Evolutionary conservation across 2,888 invertebrate genomes (phyloP), one percentile per base, ranked within the genome.

Genomic region (Andrena flavipes): DNA sequence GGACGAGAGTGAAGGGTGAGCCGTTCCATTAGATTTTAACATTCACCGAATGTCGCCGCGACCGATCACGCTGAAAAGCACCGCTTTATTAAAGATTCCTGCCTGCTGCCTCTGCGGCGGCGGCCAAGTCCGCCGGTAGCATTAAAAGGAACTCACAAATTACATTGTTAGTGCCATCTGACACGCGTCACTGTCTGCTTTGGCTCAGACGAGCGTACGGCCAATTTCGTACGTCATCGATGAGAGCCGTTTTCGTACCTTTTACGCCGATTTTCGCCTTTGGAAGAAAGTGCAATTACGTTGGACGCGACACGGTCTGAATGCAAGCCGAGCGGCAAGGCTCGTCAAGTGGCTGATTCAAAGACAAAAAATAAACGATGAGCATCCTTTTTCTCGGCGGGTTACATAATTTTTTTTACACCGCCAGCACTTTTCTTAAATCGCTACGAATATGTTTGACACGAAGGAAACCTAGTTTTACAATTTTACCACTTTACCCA

Each of bases 91-190:
- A 69, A 82, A 72, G 67, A 81, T 70, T 76, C 69, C 48, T 60
- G 69, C 51, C 74, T 65, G 74, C 78, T 70, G 70, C 48, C 56
- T 49, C 29, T n/a, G 63, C 30, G 3, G 42, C 70, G 20, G 72
- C 56, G 51, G 35, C n/a, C 49, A 77, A 76, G 70, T 77, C 77
- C 60, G 56, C 72, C 82, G 77, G 79, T 80, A 84, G 71, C 82
- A 72, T 77, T 86, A 87, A 90, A 89, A 90, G 90, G 89, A 90
- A 90, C 85, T 88, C 71, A 84, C 87, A 77, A 90, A 90, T 89
- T 88, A 88, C 80, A 80, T 82, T 87, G 84, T 90, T 88, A 76
- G 68, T 74, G 75, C n/a, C 35, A 54, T 71, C 67, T 51, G 72
- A 77, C 74, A 82, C 65, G 68, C 74, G 71, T 82, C 78, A 59